These are phyloP conservation scores for Orchestia grillus DNA, from an alignment of 1,140 invertebrate genomes.

Conservation along the genomic window DNA sequence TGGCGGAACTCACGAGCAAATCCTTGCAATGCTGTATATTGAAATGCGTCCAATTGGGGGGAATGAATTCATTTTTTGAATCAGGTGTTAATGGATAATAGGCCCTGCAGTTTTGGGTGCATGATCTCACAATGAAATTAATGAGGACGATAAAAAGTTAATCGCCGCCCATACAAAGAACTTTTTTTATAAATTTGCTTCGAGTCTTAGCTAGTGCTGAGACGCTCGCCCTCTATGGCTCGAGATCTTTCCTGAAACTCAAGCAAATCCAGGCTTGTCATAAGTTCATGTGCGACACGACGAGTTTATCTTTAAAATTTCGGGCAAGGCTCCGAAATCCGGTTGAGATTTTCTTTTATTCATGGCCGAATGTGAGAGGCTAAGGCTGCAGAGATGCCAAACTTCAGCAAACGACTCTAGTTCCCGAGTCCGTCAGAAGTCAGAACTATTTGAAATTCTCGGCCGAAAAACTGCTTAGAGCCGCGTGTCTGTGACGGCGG, in stretches of 20 bases:
- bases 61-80: too few relatives aligned
- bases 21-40: too few relatives aligned
- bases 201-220: background rate
- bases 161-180: background rate
- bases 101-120: too few relatives aligned
- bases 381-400: background rate
- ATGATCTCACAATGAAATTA: background rate
- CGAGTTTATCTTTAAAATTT: background rate
- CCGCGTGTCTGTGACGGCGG: background rate
- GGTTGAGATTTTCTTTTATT: conserved; percentile 31
- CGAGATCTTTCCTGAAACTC: background rate
- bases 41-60: too few relatives aligned
- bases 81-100: too few relatives aligned
- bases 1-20: too few relatives aligned
- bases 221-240: background rate
- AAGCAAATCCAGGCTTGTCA: background rate
- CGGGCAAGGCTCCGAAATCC: background rate
- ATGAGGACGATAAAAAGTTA: background rate
- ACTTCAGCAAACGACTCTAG: conserved; percentile 29
- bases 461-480: conserved; percentile 1
- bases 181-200: background rate
- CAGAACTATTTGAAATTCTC: conserved; percentile 36
- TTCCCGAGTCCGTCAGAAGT: conserved; percentile 35
- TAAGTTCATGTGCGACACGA: background rate
- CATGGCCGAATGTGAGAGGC: conserved; percentile 23